phyloP scores from a whole-genome alignment of 1,140 invertebrate species.

The Dendroctonus ponderosae region DNA sequence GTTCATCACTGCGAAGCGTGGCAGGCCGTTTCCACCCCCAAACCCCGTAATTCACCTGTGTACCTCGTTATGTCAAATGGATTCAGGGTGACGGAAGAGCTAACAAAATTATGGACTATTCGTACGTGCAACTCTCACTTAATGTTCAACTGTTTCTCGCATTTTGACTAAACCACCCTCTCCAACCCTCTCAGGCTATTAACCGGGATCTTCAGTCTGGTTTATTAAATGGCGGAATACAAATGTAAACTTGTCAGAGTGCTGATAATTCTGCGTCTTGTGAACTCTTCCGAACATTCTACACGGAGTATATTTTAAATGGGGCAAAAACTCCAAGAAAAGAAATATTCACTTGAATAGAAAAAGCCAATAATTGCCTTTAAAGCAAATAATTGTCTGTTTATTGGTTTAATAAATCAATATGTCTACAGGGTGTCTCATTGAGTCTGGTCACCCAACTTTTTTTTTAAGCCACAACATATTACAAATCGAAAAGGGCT shows the following conservation, averaged over 20 bases:
- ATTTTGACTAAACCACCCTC: constrained; percentile 12
- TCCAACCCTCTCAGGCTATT: not conserved
- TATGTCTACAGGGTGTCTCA: no score
- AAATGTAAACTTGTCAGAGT: not conserved
- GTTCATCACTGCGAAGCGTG: constrained; percentile 28
- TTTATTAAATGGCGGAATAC: constrained; percentile 21
- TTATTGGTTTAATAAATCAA: no score
- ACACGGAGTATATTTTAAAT: no score
- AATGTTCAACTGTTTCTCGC: constrained; percentile 35
- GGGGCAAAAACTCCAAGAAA: no score
- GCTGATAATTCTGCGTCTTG: no score
- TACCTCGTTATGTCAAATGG: constrained; percentile 34
- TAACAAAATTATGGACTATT: constrained; percentile 33
- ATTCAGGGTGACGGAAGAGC: constrained; percentile 20
- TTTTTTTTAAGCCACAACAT: no score
- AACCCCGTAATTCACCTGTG: constrained; percentile 22
- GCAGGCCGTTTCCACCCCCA: constrained; percentile 16
- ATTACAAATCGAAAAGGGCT: no score
- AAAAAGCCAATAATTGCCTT: no score
- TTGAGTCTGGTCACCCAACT: no score
- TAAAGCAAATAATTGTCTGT: no score
- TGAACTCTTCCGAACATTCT: no score
- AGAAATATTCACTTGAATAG: no score
- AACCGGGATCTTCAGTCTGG: constrained; percentile 1
- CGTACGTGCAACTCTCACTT: constrained; percentile 32